Percentiles rank a stretch among this genome's conserved stretches.
Evolutionary conservation across 2,888 invertebrate genomes (phyloP).

Genomic region (Harmothoe impar): DNA sequence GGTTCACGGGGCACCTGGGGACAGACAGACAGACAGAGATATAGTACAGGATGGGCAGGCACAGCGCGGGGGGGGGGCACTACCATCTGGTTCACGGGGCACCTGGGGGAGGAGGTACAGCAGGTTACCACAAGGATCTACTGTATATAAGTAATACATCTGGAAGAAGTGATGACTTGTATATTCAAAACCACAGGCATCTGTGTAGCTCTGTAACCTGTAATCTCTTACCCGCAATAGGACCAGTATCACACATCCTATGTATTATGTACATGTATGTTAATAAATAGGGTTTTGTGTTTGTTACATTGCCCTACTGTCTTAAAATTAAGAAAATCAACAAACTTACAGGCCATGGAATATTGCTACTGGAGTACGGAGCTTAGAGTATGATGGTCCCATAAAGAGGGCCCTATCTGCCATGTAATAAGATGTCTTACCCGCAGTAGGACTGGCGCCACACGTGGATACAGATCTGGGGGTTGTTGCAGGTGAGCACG

Average conservation of each 20-base stretch:
- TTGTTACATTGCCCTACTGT: not conserved
- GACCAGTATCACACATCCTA: not conserved
- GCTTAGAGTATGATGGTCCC: not conserved
- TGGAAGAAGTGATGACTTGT: no score
- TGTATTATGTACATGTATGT: not conserved
- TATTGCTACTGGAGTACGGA: not conserved
- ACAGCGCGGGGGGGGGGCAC: not conserved
- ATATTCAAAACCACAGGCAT: no score
- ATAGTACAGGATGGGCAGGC: not conserved
- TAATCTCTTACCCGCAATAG: no score
- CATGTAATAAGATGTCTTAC: slow-evolving; percentile 8
- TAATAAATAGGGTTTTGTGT: not conserved
- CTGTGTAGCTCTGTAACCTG: no score
- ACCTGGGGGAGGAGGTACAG: no score
- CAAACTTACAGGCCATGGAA: not conserved
- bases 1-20: slow-evolving; percentile 12
- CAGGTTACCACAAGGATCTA: no score
- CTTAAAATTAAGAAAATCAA: not conserved
- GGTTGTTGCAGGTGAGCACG: slow-evolving; percentile 70
- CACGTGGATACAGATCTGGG: slow-evolving; percentile 64
- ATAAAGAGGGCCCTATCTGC: not conserved
- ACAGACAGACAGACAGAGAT: not conserved
- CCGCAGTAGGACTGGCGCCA: slow-evolving; percentile 64
- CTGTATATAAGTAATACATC: no score
- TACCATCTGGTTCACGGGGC: not conserved